Base-by-base conservation (phyloP, 2,797 vertebrate species). In the Tokudaia tokunoshimensis region DNA sequence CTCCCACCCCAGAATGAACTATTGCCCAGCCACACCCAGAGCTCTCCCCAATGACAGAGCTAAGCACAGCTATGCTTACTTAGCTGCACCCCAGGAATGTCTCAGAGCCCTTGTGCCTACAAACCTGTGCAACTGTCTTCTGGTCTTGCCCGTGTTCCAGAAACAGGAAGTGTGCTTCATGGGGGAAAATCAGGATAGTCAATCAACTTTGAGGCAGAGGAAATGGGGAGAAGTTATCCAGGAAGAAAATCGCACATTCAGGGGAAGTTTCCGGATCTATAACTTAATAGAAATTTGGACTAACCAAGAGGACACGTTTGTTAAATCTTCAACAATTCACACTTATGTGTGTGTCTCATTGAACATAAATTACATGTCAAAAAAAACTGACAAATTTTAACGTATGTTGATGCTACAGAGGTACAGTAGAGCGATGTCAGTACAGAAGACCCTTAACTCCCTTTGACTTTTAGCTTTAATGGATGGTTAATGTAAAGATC, bases 291-390 rank as follows among this genome's bases (percentile, higher is more conserved):
- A 29, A 1, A 24, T 50, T 75, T 83, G 50, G n/a, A 15, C 10
- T 37, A 37, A 10, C 57, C 59, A 52, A 89, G 29, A 52, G 37
- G 47, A 34, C 34, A 2, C 4, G 24, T 79, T 87, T 81, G 20
- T 80, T 89, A 93, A 87, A 94, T 90, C n/a, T 83, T 19, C 34
- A 37, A 13, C 86, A 81, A 94, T 92, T 85, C 65, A 63, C 11
- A 61, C 13, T 61, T 11, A 47, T 76, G 12, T n/a, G 0, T 95
- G 5, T 8, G 26, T 81, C 85, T 82, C 65, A 78, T 6, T n/a
- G 44, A n/a, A 74, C 34, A 7, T 70, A 80, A 70, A 81, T 82
- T 88, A 85, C 81, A 84, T 5, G 80, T 65, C 12, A 88, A 90
- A 81, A 67, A 63, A n/a, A 94, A 31, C 41, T 67, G 6, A 80